Evolutionary conservation across 1,140 invertebrate genomes (phyloP), one percentile per base, ranked within the genome.

Genomic region (Pseudomyrmex dendroicus): DNA sequence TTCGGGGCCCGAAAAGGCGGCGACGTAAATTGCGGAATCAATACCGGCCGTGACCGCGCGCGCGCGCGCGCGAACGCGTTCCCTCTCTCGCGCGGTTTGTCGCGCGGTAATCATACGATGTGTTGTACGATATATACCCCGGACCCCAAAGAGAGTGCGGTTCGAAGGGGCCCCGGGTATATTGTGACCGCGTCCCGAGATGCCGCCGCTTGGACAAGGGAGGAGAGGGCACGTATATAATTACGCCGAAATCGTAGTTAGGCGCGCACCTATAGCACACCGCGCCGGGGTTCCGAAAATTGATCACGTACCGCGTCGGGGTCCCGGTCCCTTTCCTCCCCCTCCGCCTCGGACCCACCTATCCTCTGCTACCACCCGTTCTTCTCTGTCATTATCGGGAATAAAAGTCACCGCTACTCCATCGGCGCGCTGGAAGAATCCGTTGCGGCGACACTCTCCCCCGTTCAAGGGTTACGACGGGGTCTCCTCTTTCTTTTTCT

Each of bases 401-500:
- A 94, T 94, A 94, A 94, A 94, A 94, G 93, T 94, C 94, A 94
- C 93, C 92, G 93, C 93, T 94, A 93, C 92, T 91, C 83, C 57
- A 62, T 61, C 44, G 64, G 44, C 17, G 73, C 62, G 86, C 76
- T 78, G 90, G 82, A 90, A 88, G 90, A 92, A 92, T 92, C 93
- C 90, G 85, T 90, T 77, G 59, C 90, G 91, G 90, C 92, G 93
- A 94, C 93, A 94, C 93, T 93, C 92, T 89, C 73, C 62, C 72
- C 64, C 54, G 46, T 63, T 46, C 68, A 54, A 82, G 20, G 46
- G 46, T 73, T 72, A 66, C 52, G 61, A 73, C 73, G 82, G 15
- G 13, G 50, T 35, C 35, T 4, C 20, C 17, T 13, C 13, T 52
- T 52, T 48, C 8, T 59, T 63, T 59, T 63, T 15, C 56, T 8